phyloP scores from a whole-genome alignment of 2,888 invertebrate genomes.

The Dryococelus australis region DNA sequence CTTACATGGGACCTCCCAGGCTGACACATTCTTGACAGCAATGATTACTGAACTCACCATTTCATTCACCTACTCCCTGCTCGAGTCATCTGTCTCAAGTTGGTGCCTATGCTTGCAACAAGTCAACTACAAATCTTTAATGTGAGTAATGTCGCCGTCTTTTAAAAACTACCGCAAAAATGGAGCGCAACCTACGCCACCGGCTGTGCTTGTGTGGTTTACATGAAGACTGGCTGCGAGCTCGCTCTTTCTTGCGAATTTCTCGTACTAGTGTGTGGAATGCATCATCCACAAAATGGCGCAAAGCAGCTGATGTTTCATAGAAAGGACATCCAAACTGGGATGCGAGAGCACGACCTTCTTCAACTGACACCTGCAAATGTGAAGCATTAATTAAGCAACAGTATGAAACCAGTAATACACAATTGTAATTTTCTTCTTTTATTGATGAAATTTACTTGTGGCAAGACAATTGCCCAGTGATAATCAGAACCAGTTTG shows the following conservation, averaged over 20 bases:
- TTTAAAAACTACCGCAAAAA: slow-evolving; percentile 82
- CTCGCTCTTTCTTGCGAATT: slow-evolving; percentile 75
- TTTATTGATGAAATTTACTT: too few species aligned
- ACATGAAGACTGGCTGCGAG: slow-evolving; percentile 58
- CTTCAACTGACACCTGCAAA: slow-evolving; percentile 77
- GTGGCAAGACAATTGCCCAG: too few species aligned
- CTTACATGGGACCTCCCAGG: too few species aligned
- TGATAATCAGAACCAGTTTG: too few species aligned
- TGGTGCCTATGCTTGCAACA: not conserved
- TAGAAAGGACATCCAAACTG: slow-evolving; percentile 91
- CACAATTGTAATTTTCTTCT: too few species aligned
- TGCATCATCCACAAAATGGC: slow-evolving; percentile 89
- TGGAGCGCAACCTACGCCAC: slow-evolving; percentile 84
- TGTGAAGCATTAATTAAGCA: not conserved
- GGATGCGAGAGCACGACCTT: slow-evolving; percentile 82
- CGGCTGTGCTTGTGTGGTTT: slow-evolving; percentile 73
- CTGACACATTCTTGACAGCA: not conserved
- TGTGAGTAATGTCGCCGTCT: slow-evolving; percentile 60
- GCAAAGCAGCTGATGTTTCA: slow-evolving; percentile 87
- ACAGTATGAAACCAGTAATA: too few species aligned
- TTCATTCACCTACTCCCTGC: not conserved
- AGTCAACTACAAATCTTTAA: slow-evolving; percentile 45
- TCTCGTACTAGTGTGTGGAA: slow-evolving; percentile 90
- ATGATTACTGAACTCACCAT: not conserved
- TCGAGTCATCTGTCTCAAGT: not conserved